Conservation (phyloP, 2,113 vertebrate species). For the Peromyscus californicus region DNA sequence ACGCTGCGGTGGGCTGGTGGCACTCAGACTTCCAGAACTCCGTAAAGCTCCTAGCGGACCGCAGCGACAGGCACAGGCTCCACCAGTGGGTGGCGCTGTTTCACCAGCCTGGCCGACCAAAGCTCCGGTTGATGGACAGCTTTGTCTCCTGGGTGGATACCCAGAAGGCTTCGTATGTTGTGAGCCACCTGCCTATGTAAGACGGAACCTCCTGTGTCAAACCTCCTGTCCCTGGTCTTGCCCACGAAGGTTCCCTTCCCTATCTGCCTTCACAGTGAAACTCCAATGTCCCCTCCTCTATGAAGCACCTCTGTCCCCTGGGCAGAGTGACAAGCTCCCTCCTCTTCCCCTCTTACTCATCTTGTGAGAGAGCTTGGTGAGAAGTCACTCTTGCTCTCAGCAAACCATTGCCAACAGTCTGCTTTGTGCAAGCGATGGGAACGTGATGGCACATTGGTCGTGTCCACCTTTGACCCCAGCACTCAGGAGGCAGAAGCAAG, state of each 20-base stretch:
- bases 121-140: not conserved
- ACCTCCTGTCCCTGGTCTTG: not conserved
- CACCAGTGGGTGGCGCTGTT: conserved; percentile 76
- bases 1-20: no score
- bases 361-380: not conserved
- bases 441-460: not conserved
- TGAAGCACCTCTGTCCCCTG: not conserved
- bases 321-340: not conserved
- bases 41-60: not conserved
- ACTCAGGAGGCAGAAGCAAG: not conserved
- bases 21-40: not conserved
- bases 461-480: not conserved
- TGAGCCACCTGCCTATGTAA: not conserved
- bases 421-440: not conserved
- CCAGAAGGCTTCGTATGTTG: not conserved
- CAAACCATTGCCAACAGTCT: not conserved
- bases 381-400: not conserved
- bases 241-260: not conserved
- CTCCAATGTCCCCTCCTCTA: not conserved
- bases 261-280: not conserved
- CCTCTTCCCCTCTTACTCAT: not conserved
- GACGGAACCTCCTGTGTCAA: not conserved
- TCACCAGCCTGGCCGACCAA: conserved; percentile 33
- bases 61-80: not conserved
- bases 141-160: not conserved